Base-by-base conservation (phyloP, 1,140 invertebrate species). In the Papilio xuthus region DNA sequence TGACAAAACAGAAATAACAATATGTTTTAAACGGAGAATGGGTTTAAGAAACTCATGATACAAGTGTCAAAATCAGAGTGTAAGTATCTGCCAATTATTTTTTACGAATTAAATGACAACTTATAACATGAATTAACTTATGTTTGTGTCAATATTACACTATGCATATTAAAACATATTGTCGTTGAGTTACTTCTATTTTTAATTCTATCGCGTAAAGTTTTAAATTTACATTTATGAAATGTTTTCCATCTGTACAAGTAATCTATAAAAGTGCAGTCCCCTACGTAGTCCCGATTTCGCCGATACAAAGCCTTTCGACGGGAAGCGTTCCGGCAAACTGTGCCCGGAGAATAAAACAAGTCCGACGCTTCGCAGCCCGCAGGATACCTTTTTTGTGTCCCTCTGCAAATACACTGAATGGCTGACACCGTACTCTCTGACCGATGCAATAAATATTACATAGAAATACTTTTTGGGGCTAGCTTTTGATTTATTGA, bases 351-450 rank as follows among this genome's bases (percentile, higher is more conserved):
- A 67, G 60, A 67, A 67, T 67, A 67, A 67, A 67, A 67, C 60
- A 67, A 67, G 60, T 67, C 60, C 10, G 56, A 12, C 60, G 13
- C 26, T 15, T 12, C 0, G n/a, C 56, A 28, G 60, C 60, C 60
- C 60, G 60, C 60, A 28, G 60, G 60, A 67, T 28, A 28, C 60
- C 60, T 67, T 67, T 67, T 67, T 67, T 63, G 26, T 63, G 26
- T 63, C 60, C 60, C 60, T 67, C 26, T 67, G 60, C 26, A 67
- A 67, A 67, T 67, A 67, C 12, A 67, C 60, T 67, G 60, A 67
- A 67, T 28, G 60, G 60, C 26, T 67, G 60, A 67, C 60, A 67
- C 60, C 26, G 60, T 67, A 67, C 60, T 28, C 60, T 67, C 23
- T 60, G 56, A 60, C 56, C 56, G 56, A 60, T 60, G 56, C 56